Evolutionary conservation across 2,113 vertebrate genomes (phyloP).

Genomic region (Triplophysa tibetana): DNA sequence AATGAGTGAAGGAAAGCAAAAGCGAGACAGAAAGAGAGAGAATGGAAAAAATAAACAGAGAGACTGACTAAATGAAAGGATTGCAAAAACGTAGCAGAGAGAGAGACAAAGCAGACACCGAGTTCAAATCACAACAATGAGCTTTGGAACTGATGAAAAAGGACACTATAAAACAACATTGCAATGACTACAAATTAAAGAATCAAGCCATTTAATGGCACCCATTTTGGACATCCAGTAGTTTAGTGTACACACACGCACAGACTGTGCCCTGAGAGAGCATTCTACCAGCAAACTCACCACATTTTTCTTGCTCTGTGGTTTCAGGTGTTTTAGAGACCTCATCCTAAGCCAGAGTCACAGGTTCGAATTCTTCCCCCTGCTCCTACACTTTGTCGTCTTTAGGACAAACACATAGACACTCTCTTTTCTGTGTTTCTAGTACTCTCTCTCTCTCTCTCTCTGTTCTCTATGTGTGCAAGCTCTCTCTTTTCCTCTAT

Average conservation of each 20-base stretch:
- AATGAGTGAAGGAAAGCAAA: conserved; percentile 28
- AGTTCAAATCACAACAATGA: background rate
- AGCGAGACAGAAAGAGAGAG: conserved; percentile 7
- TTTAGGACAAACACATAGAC: conserved; percentile 43
- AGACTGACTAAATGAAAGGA: background rate
- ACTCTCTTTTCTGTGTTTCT: conserved; percentile 36
- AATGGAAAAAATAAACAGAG: background rate
- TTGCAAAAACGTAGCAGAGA: background rate
- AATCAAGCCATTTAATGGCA: conserved; percentile 7
- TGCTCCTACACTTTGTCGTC: conserved; percentile 59
- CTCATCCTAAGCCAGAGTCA: conserved; percentile 70
- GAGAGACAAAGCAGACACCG: background rate
- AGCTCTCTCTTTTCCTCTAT: conserved; percentile 50
- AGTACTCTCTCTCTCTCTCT: conserved; percentile 44
- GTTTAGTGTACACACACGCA: background rate
- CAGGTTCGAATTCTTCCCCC: conserved; percentile 49
- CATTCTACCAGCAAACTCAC: conserved; percentile 64
- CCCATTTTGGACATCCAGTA: background rate
- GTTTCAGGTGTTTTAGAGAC: conserved; percentile 78
- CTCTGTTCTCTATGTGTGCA: conserved; percentile 44
- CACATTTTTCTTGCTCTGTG: conserved; percentile 74
- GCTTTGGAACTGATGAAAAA: background rate
- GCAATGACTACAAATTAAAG: background rate
- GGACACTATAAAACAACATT: background rate
- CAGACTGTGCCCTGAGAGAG: conserved; percentile 11